Evolutionary conservation across 1,140 invertebrate genomes (phyloP).

Genomic region (Drosophila kikkawai): DNA sequence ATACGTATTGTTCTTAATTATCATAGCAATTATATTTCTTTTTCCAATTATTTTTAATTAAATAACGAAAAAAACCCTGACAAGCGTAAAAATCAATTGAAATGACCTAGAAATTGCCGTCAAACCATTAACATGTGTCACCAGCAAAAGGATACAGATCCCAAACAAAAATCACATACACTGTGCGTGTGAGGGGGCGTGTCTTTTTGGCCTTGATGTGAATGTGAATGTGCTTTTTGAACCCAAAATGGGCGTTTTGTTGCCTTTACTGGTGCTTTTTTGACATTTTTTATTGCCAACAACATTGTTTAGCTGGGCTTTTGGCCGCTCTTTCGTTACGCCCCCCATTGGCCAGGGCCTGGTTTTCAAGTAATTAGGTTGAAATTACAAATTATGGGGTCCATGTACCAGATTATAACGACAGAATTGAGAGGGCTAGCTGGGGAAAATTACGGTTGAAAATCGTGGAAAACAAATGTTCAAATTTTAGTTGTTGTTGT

Average conservation of each 20-base stretch:
- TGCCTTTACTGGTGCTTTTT: constrained; percentile 54
- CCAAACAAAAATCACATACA: constrained; percentile 8
- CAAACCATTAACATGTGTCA: constrained; percentile 70
- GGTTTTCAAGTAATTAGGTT: constrained; percentile 74
- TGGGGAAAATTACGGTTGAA: constrained; percentile 23
- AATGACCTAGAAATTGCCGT: constrained; percentile 64
- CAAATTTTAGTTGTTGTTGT: constrained; percentile 3
- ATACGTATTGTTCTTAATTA: background rate
- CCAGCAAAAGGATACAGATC: constrained; percentile 43
- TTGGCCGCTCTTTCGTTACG: constrained; percentile 1
- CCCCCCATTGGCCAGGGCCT: background rate
- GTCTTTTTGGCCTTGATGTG: constrained; percentile 24
- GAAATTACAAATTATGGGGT: constrained; percentile 81
- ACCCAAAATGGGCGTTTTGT: constrained; percentile 69
- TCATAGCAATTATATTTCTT: constrained; percentile 4
- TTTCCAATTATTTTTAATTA: constrained; percentile 7
- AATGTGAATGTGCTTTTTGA: constrained; percentile 19
- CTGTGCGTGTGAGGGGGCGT: constrained; percentile 42
- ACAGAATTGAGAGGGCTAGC: constrained; percentile 64
- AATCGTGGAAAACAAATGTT: constrained; percentile 39
- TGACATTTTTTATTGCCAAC: constrained; percentile 76
- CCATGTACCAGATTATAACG: constrained; percentile 78
- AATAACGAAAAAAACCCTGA: background rate
- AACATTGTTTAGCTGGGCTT: constrained; percentile 60
- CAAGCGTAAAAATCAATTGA: constrained; percentile 53